Conservation (phyloP, 1,140 invertebrate species). For the Camponotus pennsylvanicus region DNA sequence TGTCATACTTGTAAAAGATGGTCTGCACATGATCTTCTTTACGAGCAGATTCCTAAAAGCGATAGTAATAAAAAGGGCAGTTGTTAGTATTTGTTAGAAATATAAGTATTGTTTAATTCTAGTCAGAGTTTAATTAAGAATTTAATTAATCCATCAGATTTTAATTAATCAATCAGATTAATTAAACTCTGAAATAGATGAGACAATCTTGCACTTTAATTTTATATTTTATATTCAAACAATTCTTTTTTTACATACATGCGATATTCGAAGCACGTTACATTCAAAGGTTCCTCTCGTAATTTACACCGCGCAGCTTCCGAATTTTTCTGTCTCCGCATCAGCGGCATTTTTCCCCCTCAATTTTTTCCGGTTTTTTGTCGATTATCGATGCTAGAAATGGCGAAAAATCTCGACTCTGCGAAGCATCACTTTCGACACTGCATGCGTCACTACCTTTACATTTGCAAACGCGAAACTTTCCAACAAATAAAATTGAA, state of each 20-base stretch:
- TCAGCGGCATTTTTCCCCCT: slow-evolving; percentile 1
- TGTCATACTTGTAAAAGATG: background rate
- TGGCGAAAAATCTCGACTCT: background rate
- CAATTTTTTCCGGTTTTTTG: slow-evolving; percentile 27
- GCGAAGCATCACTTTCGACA: background rate
- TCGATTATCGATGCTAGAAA: slow-evolving; percentile 12
- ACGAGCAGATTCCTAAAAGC: background rate
- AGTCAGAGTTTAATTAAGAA: no score
- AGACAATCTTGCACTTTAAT: background rate
- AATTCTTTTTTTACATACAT: background rate
- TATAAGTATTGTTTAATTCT: no score
- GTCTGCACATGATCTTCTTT: background rate
- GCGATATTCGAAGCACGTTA: slow-evolving; percentile 4
- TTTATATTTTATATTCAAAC: background rate
- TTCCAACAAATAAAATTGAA: slow-evolving; percentile 2
- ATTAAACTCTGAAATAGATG: background rate
- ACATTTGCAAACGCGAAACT: background rate
- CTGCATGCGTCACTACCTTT: background rate
- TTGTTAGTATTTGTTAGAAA: background rate
- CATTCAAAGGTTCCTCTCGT: background rate
- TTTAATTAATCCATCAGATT: no score
- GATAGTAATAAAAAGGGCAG: background rate
- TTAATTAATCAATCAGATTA: background rate
- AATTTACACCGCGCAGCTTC: background rate
- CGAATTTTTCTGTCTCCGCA: background rate